Evolutionary conservation across 1,140 invertebrate genomes (phyloP).

Genomic region (Drosophila rufa): DNA sequence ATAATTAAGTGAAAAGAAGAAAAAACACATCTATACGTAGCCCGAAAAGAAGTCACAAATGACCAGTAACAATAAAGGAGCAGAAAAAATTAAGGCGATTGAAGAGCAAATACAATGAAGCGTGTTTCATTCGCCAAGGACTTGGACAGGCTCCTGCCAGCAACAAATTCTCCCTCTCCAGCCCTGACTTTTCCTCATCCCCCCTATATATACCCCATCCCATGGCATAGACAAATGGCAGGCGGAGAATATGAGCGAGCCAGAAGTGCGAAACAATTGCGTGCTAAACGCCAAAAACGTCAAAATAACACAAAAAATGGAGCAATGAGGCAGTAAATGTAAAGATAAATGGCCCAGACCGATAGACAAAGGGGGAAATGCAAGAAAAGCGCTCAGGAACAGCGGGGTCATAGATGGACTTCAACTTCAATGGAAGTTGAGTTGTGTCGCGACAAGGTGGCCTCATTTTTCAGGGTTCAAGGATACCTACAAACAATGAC

Average conservation of each 20-base stretch:
- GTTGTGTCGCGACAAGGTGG: constrained; percentile 20
- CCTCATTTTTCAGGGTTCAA: constrained; percentile 13
- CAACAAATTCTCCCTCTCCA: neutral
- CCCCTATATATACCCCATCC: neutral
- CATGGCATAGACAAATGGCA: constrained; percentile 46
- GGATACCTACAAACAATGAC: constrained; percentile 3
- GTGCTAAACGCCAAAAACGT: constrained; percentile 81
- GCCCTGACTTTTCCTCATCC: neutral
- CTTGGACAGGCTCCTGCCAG: constrained; percentile 25
- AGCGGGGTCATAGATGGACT: constrained; percentile 5
- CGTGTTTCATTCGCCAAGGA: constrained; percentile 58
- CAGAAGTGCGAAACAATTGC: constrained; percentile 81
- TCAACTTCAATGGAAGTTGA: constrained; percentile 18
- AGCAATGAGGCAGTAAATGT: constrained; percentile 64
- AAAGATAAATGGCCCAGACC: constrained; percentile 68
- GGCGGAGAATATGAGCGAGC: constrained; percentile 55
- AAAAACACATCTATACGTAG: constrained; percentile 33
- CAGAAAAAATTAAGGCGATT: constrained; percentile 56
- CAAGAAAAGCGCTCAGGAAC: neutral
- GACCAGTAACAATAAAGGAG: constrained; percentile 60
- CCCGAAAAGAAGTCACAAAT: constrained; percentile 61
- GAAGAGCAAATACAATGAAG: constrained; percentile 56
- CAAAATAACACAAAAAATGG: constrained; percentile 63
- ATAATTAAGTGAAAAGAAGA: constrained; percentile 72
- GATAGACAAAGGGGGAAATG: constrained; percentile 5